Base-by-base conservation (phyloP, 2,113 vertebrate species). In the Oplegnathus fasciatus region DNA sequence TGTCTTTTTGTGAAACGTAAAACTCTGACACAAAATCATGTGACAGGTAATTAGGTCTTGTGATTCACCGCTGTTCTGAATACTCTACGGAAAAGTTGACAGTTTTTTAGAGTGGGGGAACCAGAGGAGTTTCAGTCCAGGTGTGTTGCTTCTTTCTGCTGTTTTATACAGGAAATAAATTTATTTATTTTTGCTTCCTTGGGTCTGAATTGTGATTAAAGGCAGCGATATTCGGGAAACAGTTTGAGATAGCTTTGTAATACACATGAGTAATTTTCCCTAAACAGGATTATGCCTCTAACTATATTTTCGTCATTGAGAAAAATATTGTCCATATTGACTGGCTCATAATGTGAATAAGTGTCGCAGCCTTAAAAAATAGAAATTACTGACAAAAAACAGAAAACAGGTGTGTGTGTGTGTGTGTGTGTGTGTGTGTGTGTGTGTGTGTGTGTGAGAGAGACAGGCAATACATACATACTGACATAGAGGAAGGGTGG, bases 41-140 rank as follows among this genome's bases (percentile, higher is more conserved):
- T 34, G 46, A 37, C 68, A 65, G 62, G 80, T 85, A 74, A 91
- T 85, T 66, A 85, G 77, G 48, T 61, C 18, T 42, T 67, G 28
- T 61, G 22, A 80, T 75, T 89, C 66, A 55, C 15, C 2, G 44
- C 28, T 75, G 32, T 67, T 26, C 37, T 74, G 50, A 50, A 69
- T 22, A 13, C 9, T 28, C 40, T 6, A 40, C 1, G 9, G 32
- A 82, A 86, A 84, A 61, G 26, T 13, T 20, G 32, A 42, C 28
- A 32, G 13, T n/a, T 74, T 65, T 37, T 44, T 9, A 50, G 15
- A 67, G 55, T 62, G 64, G 78, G 61, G 42, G 20, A 62, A 8
- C 2, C 1, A 22, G 55, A 13, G 3, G 30, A 57, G 82, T 40
- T 65, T 69, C 10, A 44, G 34, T 70, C 42, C 32, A 79, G 55